Conservation (phyloP, 2,797 vertebrate genomes). For the Triplophysa bombifrons region DNA sequence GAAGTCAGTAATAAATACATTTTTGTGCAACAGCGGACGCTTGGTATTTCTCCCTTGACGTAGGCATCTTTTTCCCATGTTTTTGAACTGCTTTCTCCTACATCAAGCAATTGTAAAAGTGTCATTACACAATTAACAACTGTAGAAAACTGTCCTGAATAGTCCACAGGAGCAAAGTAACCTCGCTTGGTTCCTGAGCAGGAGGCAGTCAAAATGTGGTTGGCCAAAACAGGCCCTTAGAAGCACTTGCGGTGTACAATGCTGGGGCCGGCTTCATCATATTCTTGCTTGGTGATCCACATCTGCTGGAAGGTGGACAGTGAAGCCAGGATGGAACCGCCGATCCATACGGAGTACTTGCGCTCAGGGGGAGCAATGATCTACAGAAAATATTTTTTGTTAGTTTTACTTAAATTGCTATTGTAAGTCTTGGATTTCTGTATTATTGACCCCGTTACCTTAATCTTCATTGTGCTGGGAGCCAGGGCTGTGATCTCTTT, state of each 20-base stretch:
- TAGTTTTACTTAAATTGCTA: background rate
- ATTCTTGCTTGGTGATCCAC: slow-evolving; percentile 99
- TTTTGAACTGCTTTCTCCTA: background rate
- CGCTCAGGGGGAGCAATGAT: slow-evolving; percentile 95
- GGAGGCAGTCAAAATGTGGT: background rate
- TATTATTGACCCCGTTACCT: slow-evolving; percentile 72
- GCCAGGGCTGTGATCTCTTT: slow-evolving; percentile 98
- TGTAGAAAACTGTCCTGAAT: slow-evolving; percentile 43
- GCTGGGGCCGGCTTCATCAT: slow-evolving; percentile 92
- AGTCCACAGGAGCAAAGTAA: slow-evolving; percentile 20
- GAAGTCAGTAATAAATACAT: slow-evolving; percentile 67
- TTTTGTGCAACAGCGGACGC: slow-evolving; percentile 58
- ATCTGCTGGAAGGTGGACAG: slow-evolving; percentile 99
- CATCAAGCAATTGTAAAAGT: background rate
- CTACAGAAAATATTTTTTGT: slow-evolving; percentile 62
- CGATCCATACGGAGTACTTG: slow-evolving; percentile 99
- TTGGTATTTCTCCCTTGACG: slow-evolving; percentile 41
- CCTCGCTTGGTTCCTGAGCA: slow-evolving; percentile 41
- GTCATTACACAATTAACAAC: slow-evolving; percentile 14
- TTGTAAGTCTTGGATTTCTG: background rate
- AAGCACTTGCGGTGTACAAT: slow-evolving; percentile 98
- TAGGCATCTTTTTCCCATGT: slow-evolving; percentile 22
- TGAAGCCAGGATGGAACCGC: slow-evolving; percentile 97
- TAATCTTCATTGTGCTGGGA: slow-evolving; percentile 99
- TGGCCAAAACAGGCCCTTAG: slow-evolving; percentile 70